Conservation (phyloP, 2,113 vertebrate genomes). For the Elephas maximus region DNA sequence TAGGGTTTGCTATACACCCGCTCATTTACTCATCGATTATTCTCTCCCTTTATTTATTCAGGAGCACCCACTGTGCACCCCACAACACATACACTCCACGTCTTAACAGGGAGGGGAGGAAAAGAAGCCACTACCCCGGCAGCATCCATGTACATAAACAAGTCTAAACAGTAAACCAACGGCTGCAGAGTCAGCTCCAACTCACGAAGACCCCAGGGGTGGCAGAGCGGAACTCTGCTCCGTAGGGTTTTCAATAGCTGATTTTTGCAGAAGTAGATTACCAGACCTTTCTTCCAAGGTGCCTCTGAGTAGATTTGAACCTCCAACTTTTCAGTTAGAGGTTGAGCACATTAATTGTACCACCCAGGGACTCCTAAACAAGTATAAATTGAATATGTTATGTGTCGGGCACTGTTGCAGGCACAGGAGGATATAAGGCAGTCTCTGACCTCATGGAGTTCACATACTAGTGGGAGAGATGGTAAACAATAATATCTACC, state of each 20-base stretch:
- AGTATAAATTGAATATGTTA: no score
- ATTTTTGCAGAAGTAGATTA: not conserved
- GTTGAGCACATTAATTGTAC: not conserved
- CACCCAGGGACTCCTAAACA: not conserved
- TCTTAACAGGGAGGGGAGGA: not conserved
- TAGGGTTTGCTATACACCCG: not conserved
- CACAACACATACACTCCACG: no score
- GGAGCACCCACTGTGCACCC: not conserved
- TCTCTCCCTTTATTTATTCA: not conserved
- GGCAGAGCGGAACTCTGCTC: not conserved
- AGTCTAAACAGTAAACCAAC: not conserved
- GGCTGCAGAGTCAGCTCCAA: not conserved
- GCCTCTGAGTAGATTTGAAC: not conserved
- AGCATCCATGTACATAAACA: rapidly evolving
- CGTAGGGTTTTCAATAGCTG: not conserved
- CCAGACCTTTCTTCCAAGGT: not conserved
- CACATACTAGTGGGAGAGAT: not conserved
- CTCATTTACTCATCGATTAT: not conserved
- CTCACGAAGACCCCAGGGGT: not conserved
- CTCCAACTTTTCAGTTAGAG: not conserved
- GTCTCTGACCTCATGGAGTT: rapidly evolving
- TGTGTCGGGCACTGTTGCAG: not conserved
- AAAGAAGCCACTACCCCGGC: rapidly evolving
- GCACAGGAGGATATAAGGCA: no score
- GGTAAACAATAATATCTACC: not conserved